A percentile compares a stretch with the other conserved stretches of the same genome.
phyloP scores from a whole-genome alignment of 2,113 vertebrate genomes.

The Hyaena hyaena region DNA sequence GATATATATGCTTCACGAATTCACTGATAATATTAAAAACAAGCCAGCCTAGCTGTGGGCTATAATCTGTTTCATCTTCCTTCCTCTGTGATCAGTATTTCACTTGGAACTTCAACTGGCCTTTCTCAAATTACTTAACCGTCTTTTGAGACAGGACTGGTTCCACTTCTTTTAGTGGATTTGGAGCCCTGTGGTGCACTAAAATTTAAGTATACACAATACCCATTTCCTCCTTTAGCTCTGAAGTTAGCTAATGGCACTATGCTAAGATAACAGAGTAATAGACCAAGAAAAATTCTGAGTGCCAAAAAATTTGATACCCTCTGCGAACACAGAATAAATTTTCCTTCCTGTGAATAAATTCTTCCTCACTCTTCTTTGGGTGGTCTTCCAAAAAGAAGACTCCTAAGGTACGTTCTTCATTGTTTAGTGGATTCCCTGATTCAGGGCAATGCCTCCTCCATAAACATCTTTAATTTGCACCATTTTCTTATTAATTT shows the following conservation, averaged over 20 bases:
- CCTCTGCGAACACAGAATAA: not conserved
- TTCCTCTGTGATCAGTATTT: slow-evolving; percentile 5
- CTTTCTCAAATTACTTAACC: slow-evolving; percentile 12
- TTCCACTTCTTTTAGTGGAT: not conserved
- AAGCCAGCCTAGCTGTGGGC: not conserved
- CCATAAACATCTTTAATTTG: not conserved
- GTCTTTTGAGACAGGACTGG: not conserved
- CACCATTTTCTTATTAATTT: not conserved
- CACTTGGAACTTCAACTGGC: not conserved
- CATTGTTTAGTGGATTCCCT: not conserved
- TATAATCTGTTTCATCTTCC: not conserved
- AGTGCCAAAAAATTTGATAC: not conserved
- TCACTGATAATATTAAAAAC: not conserved
- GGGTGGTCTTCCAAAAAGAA: not conserved
- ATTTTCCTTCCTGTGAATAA: not conserved
- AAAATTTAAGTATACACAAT: not conserved
- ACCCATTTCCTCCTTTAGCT: not conserved
- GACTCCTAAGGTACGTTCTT: not conserved
- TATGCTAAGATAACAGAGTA: not conserved
- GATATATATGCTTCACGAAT: not conserved
- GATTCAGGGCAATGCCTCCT: not conserved
- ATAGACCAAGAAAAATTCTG: not conserved
- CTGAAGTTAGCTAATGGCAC: not conserved
- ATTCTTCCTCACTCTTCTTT: not conserved
- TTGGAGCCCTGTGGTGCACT: not conserved